phyloP scores from a whole-genome alignment of 2,797 vertebrate species.

The Leptatherina wallacei region DNA sequence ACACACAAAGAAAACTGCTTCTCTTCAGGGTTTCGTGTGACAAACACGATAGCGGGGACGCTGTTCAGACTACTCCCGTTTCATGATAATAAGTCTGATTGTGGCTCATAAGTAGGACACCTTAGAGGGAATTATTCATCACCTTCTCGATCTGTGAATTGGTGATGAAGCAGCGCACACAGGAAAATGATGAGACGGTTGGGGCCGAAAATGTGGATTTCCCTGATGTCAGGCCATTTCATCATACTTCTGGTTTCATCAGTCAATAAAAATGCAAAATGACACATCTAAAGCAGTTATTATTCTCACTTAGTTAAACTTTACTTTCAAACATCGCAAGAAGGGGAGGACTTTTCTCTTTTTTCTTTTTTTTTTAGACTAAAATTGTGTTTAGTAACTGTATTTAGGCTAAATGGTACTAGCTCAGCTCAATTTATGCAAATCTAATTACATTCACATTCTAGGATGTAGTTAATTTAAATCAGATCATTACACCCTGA shows the following conservation, averaged over 20 bases:
- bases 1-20: constrained; percentile 8
- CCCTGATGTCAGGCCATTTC: constrained; percentile 34
- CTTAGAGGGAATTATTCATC: constrained; percentile 26
- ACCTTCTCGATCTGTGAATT: constrained; percentile 9
- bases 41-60: constrained; percentile 19
- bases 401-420: neutral
- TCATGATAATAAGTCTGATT: constrained; percentile 28
- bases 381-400: neutral
- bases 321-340: neutral
- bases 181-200: neutral
- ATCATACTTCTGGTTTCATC: constrained; percentile 36
- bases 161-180: constrained; percentile 13
- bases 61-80: neutral
- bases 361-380: neutral
- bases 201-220: constrained; percentile 8
- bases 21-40: constrained; percentile 20
- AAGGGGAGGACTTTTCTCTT: neutral
- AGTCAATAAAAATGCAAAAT: neutral
- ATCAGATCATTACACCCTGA: constrained; percentile 8
- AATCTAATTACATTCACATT: constrained; percentile 5
- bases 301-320: neutral
- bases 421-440: constrained; percentile 8
- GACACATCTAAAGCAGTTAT: neutral
- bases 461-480: constrained; percentile 1
- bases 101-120: constrained; percentile 13